Base-by-base conservation (phyloP, 2,797 vertebrate species). In the Chromis chromis region DNA sequence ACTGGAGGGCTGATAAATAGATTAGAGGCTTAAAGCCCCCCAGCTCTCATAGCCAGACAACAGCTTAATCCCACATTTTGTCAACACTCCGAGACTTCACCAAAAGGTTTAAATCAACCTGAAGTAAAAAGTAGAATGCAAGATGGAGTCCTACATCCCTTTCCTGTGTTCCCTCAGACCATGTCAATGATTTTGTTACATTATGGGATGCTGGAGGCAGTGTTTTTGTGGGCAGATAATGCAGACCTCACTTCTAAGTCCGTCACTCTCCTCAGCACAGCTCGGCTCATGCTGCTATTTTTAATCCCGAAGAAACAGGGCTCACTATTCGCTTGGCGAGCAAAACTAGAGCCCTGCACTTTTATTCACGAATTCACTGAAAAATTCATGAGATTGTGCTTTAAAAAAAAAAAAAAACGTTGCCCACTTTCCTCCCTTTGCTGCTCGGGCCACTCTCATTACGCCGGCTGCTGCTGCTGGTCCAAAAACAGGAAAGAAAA, bases 331-430 rank as follows among this genome's bases (percentile, higher is more conserved):
- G 60, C 83, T 64, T 72, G 80, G 79, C 36, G 79, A 86, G 87
- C 82, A 85, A 77, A 90, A 92, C 78, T 70, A 78, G 87, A 91
- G 77, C 85, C 82, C 33, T 81, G 82, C 78, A 88, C 88, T 90
- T 88, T 91, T 86, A 87, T 93, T 92, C 87, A 91, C 82, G 24
- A 83, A 82, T 85, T 83, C 86, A 88, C 90, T 94, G 83, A 95
- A 95, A 94, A 89, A 94, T 95, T 94, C 88, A 95, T 93, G 82
- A 92, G 85, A 67, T 65, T 64, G 80, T 85, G 83, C 89, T 85
- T 84, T 17, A 63, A 79, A 81, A 77, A 69, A 53, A 86, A 82
- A 73, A 67, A 58, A 61, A 65, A 50, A 65, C 64, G 1, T 19
- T 33, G 71, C 70, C 70, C 69, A 66, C 59, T 84, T 82, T 83